Evolutionary conservation across 2,888 invertebrate genomes (phyloP), one percentile per base, ranked within the genome.

Genomic region (Trachelus troglodyta): DNA sequence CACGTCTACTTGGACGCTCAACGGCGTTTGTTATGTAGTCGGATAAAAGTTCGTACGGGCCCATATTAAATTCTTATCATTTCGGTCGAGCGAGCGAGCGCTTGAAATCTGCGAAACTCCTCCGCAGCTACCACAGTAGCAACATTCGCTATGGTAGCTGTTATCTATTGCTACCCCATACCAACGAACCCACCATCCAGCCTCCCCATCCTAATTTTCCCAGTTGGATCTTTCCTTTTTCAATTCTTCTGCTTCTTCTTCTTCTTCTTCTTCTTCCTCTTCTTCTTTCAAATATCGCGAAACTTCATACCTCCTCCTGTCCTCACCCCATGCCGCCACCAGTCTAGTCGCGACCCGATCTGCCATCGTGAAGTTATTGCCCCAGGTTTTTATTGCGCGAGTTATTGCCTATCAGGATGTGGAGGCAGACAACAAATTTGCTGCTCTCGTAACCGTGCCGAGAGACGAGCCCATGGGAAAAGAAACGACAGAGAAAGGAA

Each of bases 371-470:
- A 83, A 88, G 87, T 88, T 89, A 89, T 89, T 87, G 87, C 83
- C 79, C 40, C 82, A 83, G 81, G 83, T 87, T 89, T 90, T 90
- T 89, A 89, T 89, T 88, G 85, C 86, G 56, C 79, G 83, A 88
- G 87, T 89, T 90, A 89, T 89, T 87, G 88, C 89, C 83, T 87
- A 85, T 84, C 85, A 84, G 81, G 79, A 81, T 81, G 80, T 83
- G 77, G 80, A 81, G 81, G 84, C 83, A 83, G 85, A 85, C 87
- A 87, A 87, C 87, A 88, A 88, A 87, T 90, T 89, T 83, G 78
- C 83, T 81, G 82, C 81, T 40, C 40, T 77, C 74, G 74, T 77
- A 74, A 68, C 73, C 77, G 34, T 23, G 68, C 35, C 68, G 40
- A 40, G 40, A 40, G 40, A 40, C 40, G 15, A 40, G 40, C 40